Evolutionary conservation across 2,113 vertebrate genomes (phyloP).

Genomic region (Symphodus melops): DNA sequence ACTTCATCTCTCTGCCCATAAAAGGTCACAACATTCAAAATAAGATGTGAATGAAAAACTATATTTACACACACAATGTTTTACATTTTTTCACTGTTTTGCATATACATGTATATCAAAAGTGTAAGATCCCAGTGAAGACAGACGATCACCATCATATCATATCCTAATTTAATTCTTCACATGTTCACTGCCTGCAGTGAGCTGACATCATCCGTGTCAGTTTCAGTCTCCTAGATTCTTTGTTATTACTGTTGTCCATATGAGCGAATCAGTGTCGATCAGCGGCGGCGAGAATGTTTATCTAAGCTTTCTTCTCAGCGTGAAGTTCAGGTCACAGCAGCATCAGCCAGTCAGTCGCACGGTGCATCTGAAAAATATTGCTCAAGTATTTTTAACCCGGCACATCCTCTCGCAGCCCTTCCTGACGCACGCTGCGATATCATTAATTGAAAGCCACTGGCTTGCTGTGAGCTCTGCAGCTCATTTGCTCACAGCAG

Average conservation of each 20-base stretch:
- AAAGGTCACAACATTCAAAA: slow-evolving; percentile 19
- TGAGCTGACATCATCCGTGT: neutral
- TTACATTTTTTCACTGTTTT: no score
- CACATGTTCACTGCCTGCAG: neutral
- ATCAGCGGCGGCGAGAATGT: neutral
- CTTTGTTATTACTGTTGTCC: neutral
- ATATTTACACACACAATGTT: no score
- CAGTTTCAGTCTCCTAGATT: slow-evolving; percentile 4
- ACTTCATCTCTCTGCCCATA: neutral
- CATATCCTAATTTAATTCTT: no score
- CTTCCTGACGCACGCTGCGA: slow-evolving; percentile 23
- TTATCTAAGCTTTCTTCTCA: slow-evolving; percentile 12
- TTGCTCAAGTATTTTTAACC: slow-evolving; percentile 33
- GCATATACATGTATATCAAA: no score
- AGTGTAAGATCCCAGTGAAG: no score
- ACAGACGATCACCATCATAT: no score
- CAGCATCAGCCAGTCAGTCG: slow-evolving; percentile 8
- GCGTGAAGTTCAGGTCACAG: slow-evolving; percentile 13
- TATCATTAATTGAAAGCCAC: slow-evolving; percentile 26
- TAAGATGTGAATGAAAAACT: neutral
- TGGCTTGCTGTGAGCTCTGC: slow-evolving; percentile 20
- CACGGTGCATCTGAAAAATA: slow-evolving; percentile 18
- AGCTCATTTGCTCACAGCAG: slow-evolving; percentile 6
- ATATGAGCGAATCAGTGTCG: neutral
- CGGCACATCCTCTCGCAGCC: slow-evolving; percentile 5